Evolutionary conservation across 2,797 vertebrate genomes (phyloP).

Genomic region (Rhinoraja longicauda): DNA sequence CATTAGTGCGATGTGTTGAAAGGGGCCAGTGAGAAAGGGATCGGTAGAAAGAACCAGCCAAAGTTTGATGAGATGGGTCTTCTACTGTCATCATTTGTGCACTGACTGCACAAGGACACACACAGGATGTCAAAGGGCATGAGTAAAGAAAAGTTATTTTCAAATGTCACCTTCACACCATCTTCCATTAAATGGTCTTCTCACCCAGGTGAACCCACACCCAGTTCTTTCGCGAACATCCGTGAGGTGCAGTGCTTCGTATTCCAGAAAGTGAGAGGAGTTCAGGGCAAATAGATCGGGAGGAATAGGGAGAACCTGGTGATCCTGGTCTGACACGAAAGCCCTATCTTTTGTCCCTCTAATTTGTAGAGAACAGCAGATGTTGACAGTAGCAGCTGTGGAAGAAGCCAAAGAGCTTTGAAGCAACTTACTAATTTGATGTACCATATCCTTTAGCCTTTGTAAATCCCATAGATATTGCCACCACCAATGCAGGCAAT

Average conservation of each 20-base stretch:
- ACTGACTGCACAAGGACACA: not conserved
- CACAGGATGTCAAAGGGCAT: not conserved
- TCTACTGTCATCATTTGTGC: not conserved
- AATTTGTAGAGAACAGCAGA: not conserved
- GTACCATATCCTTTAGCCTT: slow-evolving; percentile 99
- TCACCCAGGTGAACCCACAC: not conserved
- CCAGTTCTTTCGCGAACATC: not conserved
- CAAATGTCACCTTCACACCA: not conserved
- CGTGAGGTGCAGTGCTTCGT: not conserved
- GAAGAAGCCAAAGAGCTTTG: slow-evolving; percentile 10
- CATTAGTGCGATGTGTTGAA: not conserved
- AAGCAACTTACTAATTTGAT: slow-evolving; percentile 86
- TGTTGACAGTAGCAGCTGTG: not conserved
- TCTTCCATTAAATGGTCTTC: too few species aligned
- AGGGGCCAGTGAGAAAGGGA: not conserved
- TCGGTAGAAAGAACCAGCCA: not conserved
- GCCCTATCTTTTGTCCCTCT: not conserved
- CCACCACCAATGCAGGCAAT: slow-evolving; percentile 94
- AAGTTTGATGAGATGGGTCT: not conserved
- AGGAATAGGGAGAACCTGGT: not conserved
- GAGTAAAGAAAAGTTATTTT: not conserved
- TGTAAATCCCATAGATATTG: slow-evolving; percentile 98
- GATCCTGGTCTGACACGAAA: not conserved
- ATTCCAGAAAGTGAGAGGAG: not conserved
- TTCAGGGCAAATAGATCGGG: not conserved